These are phyloP conservation scores for Arbacia lixula DNA, from an alignment of 53 echinoderm and acorn worm species.

Conservation along the genomic window DNA sequence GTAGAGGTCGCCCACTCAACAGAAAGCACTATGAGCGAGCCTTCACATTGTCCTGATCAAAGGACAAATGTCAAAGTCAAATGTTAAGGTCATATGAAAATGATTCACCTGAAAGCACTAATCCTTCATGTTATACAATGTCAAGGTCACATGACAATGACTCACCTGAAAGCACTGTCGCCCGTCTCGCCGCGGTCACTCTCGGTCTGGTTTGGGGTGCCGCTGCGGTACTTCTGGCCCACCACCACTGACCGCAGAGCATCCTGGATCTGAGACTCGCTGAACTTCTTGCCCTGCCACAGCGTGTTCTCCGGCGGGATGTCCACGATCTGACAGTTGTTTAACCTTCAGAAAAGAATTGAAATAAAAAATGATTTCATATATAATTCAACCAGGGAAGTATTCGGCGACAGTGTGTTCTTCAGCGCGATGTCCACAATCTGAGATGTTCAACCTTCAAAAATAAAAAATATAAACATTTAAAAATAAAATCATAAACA, in stretches of 20 bases:
- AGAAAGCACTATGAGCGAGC: too few relatives aligned
- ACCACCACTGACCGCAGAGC: constrained; percentile 76
- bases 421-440: constrained; percentile 79
- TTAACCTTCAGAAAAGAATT: constrained; percentile 51
- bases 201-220: constrained; percentile 43
- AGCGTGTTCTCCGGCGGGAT: constrained; percentile 77
- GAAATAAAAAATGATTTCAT: too few relatives aligned
- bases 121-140: too few relatives aligned
- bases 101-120: too few relatives aligned
- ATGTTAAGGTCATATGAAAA: too few relatives aligned
- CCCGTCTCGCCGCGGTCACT: constrained; percentile 23
- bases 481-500: too few relatives aligned
- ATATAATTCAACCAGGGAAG: too few relatives aligned
- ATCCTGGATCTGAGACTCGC: constrained; percentile 81
- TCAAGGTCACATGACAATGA: too few relatives aligned
- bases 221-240: constrained; percentile 52
- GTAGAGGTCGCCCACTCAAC: too few relatives aligned
- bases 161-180: constrained; percentile 49
- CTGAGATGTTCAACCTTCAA: constrained; percentile 63
- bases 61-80: too few relatives aligned
- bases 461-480: too few relatives aligned
- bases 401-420: constrained; percentile 70
- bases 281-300: constrained; percentile 84
- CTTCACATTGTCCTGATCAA: too few relatives aligned
- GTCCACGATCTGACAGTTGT: constrained; percentile 70